These are phyloP conservation scores for Parauchenoglanis punctatus DNA, from an alignment of 2,797 vertebrate species.

Conservation along the genomic window DNA sequence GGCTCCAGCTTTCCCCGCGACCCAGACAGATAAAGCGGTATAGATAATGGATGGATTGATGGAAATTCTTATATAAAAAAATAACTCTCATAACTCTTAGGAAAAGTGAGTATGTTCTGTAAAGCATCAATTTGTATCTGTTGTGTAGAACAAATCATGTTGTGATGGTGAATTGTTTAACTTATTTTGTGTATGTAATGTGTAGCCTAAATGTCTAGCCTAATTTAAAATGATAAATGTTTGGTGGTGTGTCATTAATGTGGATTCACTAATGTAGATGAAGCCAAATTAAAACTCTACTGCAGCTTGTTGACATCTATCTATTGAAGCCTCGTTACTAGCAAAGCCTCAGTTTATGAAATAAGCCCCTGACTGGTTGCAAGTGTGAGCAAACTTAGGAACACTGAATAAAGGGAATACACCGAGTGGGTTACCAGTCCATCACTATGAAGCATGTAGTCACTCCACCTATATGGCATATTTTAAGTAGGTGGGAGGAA, in stretches of 20 bases:
- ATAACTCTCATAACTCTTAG: not conserved
- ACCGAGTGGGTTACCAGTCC: not conserved
- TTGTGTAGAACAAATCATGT: not conserved
- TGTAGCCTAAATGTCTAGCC: too few relatives aligned
- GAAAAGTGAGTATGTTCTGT: not conserved
- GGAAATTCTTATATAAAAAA: not conserved
- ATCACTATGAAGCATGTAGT: not conserved
- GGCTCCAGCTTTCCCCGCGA: too few relatives aligned
- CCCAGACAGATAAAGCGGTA: too few relatives aligned
- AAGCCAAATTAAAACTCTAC: not conserved
- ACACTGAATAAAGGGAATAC: not conserved
- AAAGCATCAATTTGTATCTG: not conserved
- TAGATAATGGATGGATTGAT: too few relatives aligned
- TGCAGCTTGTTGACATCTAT: not conserved
- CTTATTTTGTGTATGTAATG: not conserved
- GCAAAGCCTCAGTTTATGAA: not conserved
- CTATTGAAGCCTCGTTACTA: not conserved
- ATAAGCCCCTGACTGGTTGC: not conserved
- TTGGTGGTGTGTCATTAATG: not conserved
- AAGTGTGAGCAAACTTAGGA: not conserved
- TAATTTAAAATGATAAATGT: not conserved
- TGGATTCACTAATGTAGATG: too few relatives aligned
- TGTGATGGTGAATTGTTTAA: not conserved
- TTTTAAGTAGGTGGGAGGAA: not conserved
- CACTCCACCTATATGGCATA: not conserved